Percentiles rank a stretch among this genome's conserved stretches.
phyloP scores from a whole-genome alignment of 2,888 invertebrate species.

The Blera fallax region DNA sequence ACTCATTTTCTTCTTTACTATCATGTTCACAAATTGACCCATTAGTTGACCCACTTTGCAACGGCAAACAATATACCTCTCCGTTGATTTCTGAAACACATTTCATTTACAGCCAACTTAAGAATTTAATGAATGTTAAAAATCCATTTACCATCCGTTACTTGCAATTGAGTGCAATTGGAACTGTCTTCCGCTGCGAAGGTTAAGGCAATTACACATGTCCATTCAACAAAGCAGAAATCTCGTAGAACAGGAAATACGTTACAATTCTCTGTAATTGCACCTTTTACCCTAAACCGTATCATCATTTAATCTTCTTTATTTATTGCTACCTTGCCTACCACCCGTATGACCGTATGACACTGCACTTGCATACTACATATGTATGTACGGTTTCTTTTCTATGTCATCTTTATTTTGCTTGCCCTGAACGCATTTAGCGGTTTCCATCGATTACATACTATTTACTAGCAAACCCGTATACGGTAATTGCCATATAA shows the following conservation, averaged over 20 bases:
- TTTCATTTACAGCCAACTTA: background rate
- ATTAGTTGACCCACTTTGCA: too few species aligned
- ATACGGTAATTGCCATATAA: constrained; percentile 53
- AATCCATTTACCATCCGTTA: background rate
- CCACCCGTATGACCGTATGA: constrained; percentile 50
- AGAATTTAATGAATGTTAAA: background rate
- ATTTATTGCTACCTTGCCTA: constrained; percentile 31
- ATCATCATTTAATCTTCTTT: constrained; percentile 38
- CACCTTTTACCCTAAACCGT: constrained; percentile 58
- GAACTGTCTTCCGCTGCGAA: background rate
- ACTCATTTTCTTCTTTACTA: too few species aligned
- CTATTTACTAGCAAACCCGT: constrained; percentile 35
- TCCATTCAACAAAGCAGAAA: constrained; percentile 24
- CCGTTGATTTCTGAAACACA: too few species aligned
- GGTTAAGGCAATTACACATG: background rate
- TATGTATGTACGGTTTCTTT: constrained; percentile 39
- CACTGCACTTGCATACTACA: constrained; percentile 48
- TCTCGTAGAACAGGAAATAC: constrained; percentile 36
- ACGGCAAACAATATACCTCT: too few species aligned
- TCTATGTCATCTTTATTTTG: constrained; percentile 6
- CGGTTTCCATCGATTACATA: constrained; percentile 50
- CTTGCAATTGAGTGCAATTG: background rate
- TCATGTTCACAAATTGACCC: too few species aligned
- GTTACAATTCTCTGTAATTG: constrained; percentile 51
- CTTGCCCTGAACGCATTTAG: constrained; percentile 8